Evolutionary conservation across 2,113 vertebrate genomes (phyloP), one percentile per base, ranked within the genome.

Genomic region (Grantiella picta): DNA sequence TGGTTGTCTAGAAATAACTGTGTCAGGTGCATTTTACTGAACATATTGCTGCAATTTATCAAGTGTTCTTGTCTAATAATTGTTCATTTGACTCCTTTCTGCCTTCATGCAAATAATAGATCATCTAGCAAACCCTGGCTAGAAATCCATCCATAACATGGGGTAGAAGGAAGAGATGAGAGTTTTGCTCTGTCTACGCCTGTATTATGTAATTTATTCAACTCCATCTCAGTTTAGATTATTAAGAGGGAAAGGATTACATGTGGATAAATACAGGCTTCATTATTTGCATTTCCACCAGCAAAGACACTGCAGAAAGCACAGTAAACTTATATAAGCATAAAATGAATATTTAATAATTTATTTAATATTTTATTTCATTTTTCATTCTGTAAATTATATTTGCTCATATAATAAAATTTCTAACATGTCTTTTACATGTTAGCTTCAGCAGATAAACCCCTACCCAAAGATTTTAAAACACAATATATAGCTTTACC

Each of bases 11-110:
- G 72, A 94, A 92, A 92, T 56, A 89, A 89, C 27, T 50, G 42
- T 50, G 22, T 73, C 81, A 60, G 40, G 35, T 78, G n/a, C 47
- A 75, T 78, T 83, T 92, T 84, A 68, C 49, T 53, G 60, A 89
- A 82, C 8, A 89, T 85, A 85, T 87, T 95, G 66, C 40, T 89
- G 36, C 7, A 36, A 89, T 91, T 94, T 86, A 72, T 96, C 86
- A 82, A 87, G 20, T 47, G 50, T 87, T 82, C 73, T 89, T 89
- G 56, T 71, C 38, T 82, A 90, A 80, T 92, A 85, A 87, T 92
- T 72, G 33, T 94, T 82, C 66, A 47, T 92, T 92, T 91, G 33
- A 94, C 82, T 85, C 54, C 6, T 89, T 95, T 95, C 61, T 92
- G 63, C 36, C 21, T 90, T 69, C 61, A 59, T 94, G 45, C 9